Conservation (phyloP, 2,888 invertebrate species). For the Poecilus cupreus region DNA sequence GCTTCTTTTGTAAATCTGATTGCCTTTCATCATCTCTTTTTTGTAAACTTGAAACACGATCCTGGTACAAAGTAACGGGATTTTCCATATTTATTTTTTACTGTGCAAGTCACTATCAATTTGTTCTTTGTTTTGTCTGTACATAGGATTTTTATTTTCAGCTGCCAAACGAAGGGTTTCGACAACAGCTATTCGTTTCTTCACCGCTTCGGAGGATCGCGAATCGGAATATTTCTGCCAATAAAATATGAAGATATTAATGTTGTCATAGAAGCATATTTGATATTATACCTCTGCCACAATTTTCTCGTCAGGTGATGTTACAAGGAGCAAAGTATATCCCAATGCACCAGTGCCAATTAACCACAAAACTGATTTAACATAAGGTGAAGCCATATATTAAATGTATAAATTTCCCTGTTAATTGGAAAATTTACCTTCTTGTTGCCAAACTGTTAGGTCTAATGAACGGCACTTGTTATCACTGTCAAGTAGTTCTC, state of each 20-base stretch:
- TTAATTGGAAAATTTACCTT: conserved; percentile 73
- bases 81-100: conserved; percentile 68
- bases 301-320: conserved; percentile 73
- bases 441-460: conserved; percentile 76
- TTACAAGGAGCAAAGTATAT: conserved; percentile 77
- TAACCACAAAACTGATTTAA: conserved; percentile 77
- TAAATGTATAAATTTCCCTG: conserved; percentile 72
- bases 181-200: conserved; percentile 69
- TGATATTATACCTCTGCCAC: conserved; percentile 63
- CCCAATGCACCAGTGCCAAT: conserved; percentile 77
- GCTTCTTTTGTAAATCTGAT: conserved; percentile 79
- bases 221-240: conserved; percentile 71
- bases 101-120: conserved; percentile 69
- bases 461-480: conserved; percentile 75
- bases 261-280: conserved; percentile 36
- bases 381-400: conserved; percentile 71
- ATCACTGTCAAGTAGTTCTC: conserved; percentile 77
- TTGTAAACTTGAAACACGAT: conserved; percentile 72
- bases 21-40: conserved; percentile 80
- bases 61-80: conserved; percentile 68
- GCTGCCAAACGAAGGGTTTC: conserved; percentile 74
- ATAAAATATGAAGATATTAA: conserved; percentile 65
- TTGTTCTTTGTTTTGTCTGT: conserved; percentile 73
- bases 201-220: conserved; percentile 64
- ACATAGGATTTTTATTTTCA: conserved; percentile 72